Evolutionary conservation across 2,797 vertebrate species (phyloP), one percentile per base, ranked within the genome.

Genomic region (Lacerta bilineata): DNA sequence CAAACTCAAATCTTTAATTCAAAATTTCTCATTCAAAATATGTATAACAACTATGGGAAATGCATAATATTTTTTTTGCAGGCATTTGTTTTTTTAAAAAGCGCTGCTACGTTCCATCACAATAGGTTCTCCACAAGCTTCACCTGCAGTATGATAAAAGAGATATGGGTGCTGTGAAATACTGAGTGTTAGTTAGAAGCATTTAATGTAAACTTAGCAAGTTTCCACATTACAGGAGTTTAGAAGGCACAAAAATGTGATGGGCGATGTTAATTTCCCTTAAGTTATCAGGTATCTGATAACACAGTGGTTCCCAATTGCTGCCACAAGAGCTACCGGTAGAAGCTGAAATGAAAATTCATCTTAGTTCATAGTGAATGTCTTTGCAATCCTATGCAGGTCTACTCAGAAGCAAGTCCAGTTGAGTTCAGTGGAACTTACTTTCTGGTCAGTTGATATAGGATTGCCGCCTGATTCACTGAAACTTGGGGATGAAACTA

Each of bases 261-360:
- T 80, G 23, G 68, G 8, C 0, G 25, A 76, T 55, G 80, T 83
- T 92, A 90, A 0, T 0, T 90, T 78, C 41, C 76, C 80, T 93
- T 1, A 81, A 80, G 81, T 87, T 80, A 89, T 79, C 59, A 64
- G 25, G 68, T 36, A 78, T 29, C 3, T 88, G 86, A 77, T 39
- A 76, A 84, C 6, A 86, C 85, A 81, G 90, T 88, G 92, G 91
- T 87, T 96, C 95, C 91, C 96, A 97, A 88, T 76, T 85, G 87
- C 87, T 91, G 88, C 84, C 84, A 72, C 43, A 4, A 41, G 91
- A 91, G 87, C 88, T 92, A 92, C 8, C 4, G 36, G 41, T 27
- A 66, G 64, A 74, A 81, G n/a, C 29, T 36, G n/a, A 85, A 76
- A 85, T 76, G 69, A n/a, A 61, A 61, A 17, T 59, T 27, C 55